phyloP scores from a whole-genome alignment of 2,888 invertebrate species.

The Apotomis capreana region DNA sequence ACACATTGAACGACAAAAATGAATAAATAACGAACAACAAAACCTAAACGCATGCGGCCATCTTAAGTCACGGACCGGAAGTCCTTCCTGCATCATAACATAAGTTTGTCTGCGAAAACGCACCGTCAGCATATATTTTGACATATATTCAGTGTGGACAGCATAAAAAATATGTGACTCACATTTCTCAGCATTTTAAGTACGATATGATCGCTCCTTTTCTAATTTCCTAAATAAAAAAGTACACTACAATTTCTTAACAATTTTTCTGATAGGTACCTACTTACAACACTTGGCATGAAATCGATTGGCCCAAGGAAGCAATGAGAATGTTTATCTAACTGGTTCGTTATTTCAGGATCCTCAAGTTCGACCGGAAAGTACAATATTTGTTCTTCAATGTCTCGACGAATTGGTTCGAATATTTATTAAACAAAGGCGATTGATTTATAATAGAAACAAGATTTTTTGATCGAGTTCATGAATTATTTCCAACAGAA shows the following conservation, averaged over 20 bases:
- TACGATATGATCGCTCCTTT: too few relatives aligned
- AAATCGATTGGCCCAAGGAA: not conserved
- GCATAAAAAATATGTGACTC: too few relatives aligned
- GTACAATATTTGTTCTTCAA: constrained; percentile 6
- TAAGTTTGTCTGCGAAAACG: too few relatives aligned
- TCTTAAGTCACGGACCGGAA: too few relatives aligned
- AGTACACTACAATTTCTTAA: not conserved
- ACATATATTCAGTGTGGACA: too few relatives aligned
- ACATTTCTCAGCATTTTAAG: too few relatives aligned
- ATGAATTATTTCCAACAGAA: constrained; percentile 15
- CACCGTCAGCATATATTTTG: too few relatives aligned
- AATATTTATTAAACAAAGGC: constrained; percentile 9
- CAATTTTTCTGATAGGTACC: not conserved
- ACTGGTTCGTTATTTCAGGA: not conserved
- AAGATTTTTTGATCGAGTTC: not conserved
- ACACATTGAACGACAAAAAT: too few relatives aligned
- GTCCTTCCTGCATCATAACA: too few relatives aligned
- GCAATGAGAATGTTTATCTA: not conserved
- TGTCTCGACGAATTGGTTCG: not conserved
- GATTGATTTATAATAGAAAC: constrained; percentile 16
- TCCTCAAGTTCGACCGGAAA: not conserved
- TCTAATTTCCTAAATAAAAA: not conserved
- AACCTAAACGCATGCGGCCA: too few relatives aligned
- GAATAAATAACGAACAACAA: too few relatives aligned
- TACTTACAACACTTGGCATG: not conserved